phyloP scores from a whole-genome alignment of 2,888 invertebrate genomes.

The Zelleria hepariella region DNA sequence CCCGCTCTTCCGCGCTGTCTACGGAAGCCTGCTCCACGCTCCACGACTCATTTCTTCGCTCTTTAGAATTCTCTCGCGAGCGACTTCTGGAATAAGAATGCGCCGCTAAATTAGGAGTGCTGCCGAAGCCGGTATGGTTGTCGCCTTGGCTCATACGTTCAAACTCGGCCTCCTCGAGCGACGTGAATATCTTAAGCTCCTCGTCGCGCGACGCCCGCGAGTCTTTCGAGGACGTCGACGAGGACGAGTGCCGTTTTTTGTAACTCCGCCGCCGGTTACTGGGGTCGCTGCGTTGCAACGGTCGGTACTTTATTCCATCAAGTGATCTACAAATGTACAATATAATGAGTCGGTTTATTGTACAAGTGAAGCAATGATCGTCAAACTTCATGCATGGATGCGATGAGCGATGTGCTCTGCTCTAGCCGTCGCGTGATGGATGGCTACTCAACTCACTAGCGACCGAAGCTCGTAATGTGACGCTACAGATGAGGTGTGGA shows the following conservation, averaged over 20 bases:
- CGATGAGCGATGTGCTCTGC: conserved; percentile 21
- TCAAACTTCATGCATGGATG: conserved; percentile 34
- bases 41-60: conserved; percentile 41
- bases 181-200: conserved; percentile 75
- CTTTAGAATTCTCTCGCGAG: conserved; percentile 52
- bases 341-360: conserved; percentile 52
- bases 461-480: conserved; percentile 30
- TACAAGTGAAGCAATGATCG: conserved; percentile 42
- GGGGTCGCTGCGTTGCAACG: conserved; percentile 74
- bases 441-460: conserved; percentile 36
- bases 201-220: conserved; percentile 75
- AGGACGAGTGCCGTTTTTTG: conserved; percentile 73
- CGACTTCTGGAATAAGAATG: conserved; percentile 71
- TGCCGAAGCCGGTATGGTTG: conserved; percentile 38
- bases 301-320: conserved; percentile 76
- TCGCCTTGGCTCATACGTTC: conserved; percentile 43
- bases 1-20: conserved; percentile 36
- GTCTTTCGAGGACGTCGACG: conserved; percentile 73
- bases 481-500: conserved; percentile 31
- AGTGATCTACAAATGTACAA: conserved; percentile 70
- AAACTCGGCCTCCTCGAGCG: conserved; percentile 75
- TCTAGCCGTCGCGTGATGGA: conserved; percentile 18
- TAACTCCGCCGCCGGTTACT: conserved; percentile 73
- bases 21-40: conserved; percentile 32
- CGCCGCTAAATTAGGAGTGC: conserved; percentile 64